Base-by-base conservation (phyloP, 1,140 invertebrate genomes). In the Calycopis cecrops region DNA sequence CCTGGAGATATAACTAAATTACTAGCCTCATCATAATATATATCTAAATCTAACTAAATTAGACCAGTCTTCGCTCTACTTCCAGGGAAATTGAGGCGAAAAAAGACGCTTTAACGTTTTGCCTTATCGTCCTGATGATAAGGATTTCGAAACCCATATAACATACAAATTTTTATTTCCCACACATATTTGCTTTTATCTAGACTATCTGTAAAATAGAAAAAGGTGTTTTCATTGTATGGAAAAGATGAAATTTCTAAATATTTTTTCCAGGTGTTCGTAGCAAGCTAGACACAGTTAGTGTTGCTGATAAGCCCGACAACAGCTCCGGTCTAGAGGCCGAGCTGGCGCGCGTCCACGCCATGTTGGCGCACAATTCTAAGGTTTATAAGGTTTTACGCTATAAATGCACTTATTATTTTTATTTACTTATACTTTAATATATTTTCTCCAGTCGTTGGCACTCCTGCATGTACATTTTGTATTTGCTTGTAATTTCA, bases 361-460 rank as follows among this genome's bases (percentile, higher is more conserved):
- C 94, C 47, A 91, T 96, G 79, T 86, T 98, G 60, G 95, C 95
- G 60, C 92, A 95, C 81, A 96, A 96, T 88, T 96, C 96, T 67
- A 96, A 96, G 92, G 94, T 96, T 92, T 87, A 83, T 86, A 84
- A 87, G 81, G 81, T 87, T 87, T 86, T 83, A 76, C 74, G 78
- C 78, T 79, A 81, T 82, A 76, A 57, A 73, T 81, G 83, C 83
- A 86, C 83, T 76, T 81, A 62, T 80, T 68, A 71, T 65, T 73
- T 66, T 63, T 61, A 58, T 70, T 50, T 57, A 50, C 40, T 52
- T 33, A 47, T 52, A 57, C 62, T 28, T 28, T 28, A 28, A 28
- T 6, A 28, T 55, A 59, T 17, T 52, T 16, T 57, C 14, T 21
- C 53, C 47, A 60, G 57, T 47, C 54, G 40, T 28, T 44, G 47